Evolutionary conservation across 2,113 vertebrate genomes (phyloP).

Genomic region (Steatornis caripensis): DNA sequence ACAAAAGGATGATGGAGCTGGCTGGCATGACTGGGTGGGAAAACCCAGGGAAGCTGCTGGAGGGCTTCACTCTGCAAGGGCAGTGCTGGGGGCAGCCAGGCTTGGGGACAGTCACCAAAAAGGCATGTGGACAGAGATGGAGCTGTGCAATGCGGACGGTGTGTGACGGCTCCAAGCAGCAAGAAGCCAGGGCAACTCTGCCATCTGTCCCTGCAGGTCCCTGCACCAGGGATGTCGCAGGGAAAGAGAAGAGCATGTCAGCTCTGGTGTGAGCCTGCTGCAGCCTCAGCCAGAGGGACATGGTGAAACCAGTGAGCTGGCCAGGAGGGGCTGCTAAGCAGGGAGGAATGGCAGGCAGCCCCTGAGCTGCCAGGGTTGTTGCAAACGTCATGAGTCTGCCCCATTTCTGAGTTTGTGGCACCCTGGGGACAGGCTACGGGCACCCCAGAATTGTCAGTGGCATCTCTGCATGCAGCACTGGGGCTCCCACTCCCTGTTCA

Average conservation of each 20-base stretch:
- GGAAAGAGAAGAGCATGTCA: fast-evolving
- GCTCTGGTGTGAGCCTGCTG: not conserved
- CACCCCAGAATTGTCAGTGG: not conserved
- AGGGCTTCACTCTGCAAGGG: not conserved
- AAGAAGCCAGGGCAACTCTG: not conserved
- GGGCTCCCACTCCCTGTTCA: not conserved
- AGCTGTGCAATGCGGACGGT: not conserved
- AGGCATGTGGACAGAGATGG: not conserved
- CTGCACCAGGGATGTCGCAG: not conserved
- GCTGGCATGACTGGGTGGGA: not conserved
- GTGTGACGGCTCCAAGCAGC: not conserved
- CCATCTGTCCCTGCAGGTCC: not conserved
- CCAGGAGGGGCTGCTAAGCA: not conserved
- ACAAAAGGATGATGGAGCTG: slow-evolving; percentile 32
- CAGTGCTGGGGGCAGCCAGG: not conserved
- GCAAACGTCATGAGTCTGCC: not conserved
- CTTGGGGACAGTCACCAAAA: not conserved
- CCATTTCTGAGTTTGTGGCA: not conserved
- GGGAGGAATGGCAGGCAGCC: not conserved
- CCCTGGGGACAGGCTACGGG: fast-evolving
- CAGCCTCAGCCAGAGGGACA: not conserved
- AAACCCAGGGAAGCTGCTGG: slow-evolving; percentile 41
- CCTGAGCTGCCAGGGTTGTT: not conserved
- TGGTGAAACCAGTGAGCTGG: not conserved
- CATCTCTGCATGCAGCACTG: not conserved